phyloP scores from a whole-genome alignment of 1,140 invertebrate species.

The Pristionchus pacificus region DNA sequence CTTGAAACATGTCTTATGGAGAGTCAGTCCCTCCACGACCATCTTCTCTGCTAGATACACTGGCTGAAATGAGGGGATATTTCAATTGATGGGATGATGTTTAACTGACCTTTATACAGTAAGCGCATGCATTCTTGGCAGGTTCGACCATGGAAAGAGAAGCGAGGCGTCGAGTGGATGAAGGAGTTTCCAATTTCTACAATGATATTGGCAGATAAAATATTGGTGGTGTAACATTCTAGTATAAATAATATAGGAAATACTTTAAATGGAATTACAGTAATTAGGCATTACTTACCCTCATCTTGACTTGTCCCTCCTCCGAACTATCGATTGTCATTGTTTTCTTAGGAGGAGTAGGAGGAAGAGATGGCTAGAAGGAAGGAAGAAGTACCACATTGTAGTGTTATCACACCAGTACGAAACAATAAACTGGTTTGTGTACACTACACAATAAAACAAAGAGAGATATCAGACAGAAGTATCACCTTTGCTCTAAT shows the following conservation, averaged over 20 bases:
- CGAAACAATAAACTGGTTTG: too few species aligned
- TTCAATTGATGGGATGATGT: not conserved
- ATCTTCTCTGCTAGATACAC: conserved; percentile 34
- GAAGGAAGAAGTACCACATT: too few species aligned
- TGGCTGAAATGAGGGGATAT: conserved; percentile 1
- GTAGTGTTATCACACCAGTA: too few species aligned
- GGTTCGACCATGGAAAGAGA: not conserved
- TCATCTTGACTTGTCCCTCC: not conserved
- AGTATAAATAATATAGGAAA: too few species aligned
- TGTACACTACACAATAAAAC: too few species aligned
- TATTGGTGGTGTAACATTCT: too few species aligned
- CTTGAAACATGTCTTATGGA: conserved; percentile 32
- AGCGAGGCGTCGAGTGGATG: not conserved
- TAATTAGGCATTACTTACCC: not conserved
- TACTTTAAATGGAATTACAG: too few species aligned
- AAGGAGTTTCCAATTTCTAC: not conserved
- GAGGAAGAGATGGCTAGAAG: not conserved
- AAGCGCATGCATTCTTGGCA: not conserved
- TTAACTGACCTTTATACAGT: not conserved
- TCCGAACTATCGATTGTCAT: not conserved
- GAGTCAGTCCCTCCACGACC: conserved; percentile 20
- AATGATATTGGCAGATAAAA: too few species aligned
- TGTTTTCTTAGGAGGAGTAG: not conserved
- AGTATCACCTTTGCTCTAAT: not conserved
- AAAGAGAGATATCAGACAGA: too few species aligned